Conservation (phyloP, 2,888 invertebrate species). For the Drosophila limbata region DNA sequence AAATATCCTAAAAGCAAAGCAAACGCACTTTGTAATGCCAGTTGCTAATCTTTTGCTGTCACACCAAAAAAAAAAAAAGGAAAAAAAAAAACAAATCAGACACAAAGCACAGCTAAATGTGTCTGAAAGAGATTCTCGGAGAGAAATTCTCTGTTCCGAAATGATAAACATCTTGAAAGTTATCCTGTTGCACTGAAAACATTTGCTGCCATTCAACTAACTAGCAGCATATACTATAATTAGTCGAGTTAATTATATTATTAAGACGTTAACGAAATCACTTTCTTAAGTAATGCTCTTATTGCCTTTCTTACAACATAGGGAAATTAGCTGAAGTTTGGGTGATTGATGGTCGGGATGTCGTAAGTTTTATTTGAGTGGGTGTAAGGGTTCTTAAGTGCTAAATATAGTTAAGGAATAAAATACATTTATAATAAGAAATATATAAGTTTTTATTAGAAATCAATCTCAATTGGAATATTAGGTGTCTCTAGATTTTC, state of each 20-base stretch:
- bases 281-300: slow-evolving; percentile 51
- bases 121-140: background rate
- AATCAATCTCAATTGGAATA: too few relatives aligned
- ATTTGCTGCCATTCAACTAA: slow-evolving; percentile 10
- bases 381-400: background rate
- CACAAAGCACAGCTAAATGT: slow-evolving; percentile 38
- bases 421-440: background rate
- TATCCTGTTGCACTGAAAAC: slow-evolving; percentile 38
- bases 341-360: slow-evolving; percentile 59
- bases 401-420: background rate
- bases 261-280: slow-evolving; percentile 65
- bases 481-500: slow-evolving; percentile 1
- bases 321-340: slow-evolving; percentile 22
- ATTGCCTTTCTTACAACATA: slow-evolving; percentile 42
- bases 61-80: slow-evolving; percentile 34
- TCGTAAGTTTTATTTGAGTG: background rate
- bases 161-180: slow-evolving; percentile 49
- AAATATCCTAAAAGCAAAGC: slow-evolving; percentile 20
- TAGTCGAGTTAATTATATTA: slow-evolving; percentile 51
- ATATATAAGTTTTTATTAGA: too few relatives aligned
- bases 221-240: slow-evolving; percentile 11
- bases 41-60: slow-evolving; percentile 50
- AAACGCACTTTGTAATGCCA: slow-evolving; percentile 43
- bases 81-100: slow-evolving; percentile 39
- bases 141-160: slow-evolving; percentile 4